These are phyloP conservation scores for Hypomecis atomaria DNA, from an alignment of 2,888 invertebrate species.

Conservation along the genomic window DNA sequence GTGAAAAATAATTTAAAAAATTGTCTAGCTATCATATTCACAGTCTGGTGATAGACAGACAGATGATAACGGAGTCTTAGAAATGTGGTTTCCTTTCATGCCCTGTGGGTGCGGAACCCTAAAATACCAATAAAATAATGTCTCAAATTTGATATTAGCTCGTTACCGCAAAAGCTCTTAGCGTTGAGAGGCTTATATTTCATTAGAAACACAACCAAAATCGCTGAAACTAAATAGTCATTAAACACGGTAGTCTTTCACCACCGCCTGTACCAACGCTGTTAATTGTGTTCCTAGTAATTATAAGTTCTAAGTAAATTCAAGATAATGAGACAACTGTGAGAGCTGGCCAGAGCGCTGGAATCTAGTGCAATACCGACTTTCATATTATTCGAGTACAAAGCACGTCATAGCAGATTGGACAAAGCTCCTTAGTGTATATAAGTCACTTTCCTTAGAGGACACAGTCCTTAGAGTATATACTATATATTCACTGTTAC, in stretches of 20 bases:
- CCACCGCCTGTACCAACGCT: constrained; percentile 42
- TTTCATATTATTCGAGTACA: background rate
- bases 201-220: constrained; percentile 22
- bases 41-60: too few relatives aligned
- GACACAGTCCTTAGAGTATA: too few relatives aligned
- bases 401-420: too few relatives aligned
- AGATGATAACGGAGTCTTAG: too few relatives aligned
- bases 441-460: too few relatives aligned
- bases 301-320: constrained; percentile 51
- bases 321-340: constrained; percentile 63
- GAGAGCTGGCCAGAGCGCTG: constrained; percentile 33
- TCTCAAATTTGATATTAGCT: background rate
- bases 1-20: too few relatives aligned
- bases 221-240: constrained; percentile 22
- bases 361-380: constrained; percentile 1
- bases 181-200: constrained; percentile 30
- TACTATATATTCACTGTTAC: too few relatives aligned
- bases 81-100: too few relatives aligned
- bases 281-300: constrained; percentile 60
- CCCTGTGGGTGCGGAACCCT: too few relatives aligned
- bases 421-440: too few relatives aligned
- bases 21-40: too few relatives aligned
- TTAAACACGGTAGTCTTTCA: constrained; percentile 29
- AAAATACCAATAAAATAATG: background rate
- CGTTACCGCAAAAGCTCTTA: background rate